phyloP scores from a whole-genome alignment of 2,888 invertebrate genomes.

The Pharmacophagus antenor region DNA sequence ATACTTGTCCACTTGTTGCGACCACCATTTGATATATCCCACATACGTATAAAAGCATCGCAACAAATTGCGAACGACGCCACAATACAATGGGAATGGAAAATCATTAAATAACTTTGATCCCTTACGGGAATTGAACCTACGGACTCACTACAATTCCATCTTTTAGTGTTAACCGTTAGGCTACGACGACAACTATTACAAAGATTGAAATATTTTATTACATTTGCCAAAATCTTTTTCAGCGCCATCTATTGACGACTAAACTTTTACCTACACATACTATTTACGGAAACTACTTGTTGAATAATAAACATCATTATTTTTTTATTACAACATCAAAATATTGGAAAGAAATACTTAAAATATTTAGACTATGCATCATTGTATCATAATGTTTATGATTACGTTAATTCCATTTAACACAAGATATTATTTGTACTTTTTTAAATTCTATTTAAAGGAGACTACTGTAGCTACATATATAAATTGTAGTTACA shows the following conservation, averaged over 20 bases:
- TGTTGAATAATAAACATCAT: too few relatives aligned
- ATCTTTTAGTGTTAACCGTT: neutral
- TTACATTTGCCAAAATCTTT: neutral
- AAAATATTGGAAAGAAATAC: too few relatives aligned
- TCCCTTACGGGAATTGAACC: constrained; percentile 32
- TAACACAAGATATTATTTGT: too few relatives aligned
- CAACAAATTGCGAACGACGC: constrained; percentile 46
- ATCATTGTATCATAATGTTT: too few relatives aligned
- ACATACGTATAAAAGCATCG: constrained; percentile 48
- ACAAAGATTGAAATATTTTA: neutral
- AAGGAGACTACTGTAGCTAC: too few relatives aligned
- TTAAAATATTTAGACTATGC: too few relatives aligned
- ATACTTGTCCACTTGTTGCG: constrained; percentile 74
- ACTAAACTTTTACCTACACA: too few relatives aligned
- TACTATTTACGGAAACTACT: too few relatives aligned
- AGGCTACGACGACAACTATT: neutral
- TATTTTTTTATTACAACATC: too few relatives aligned
- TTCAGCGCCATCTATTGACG: constrained; percentile 27
- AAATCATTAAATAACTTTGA: constrained; percentile 9
- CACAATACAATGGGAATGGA: constrained; percentile 55
- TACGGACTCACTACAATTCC: neutral
- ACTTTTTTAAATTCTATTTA: too few relatives aligned
- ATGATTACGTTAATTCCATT: too few relatives aligned
- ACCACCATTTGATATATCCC: constrained; percentile 70
- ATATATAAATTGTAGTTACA: too few relatives aligned